Base-by-base conservation (phyloP, 2,113 vertebrate genomes). In the Tyrannus savana region DNA sequence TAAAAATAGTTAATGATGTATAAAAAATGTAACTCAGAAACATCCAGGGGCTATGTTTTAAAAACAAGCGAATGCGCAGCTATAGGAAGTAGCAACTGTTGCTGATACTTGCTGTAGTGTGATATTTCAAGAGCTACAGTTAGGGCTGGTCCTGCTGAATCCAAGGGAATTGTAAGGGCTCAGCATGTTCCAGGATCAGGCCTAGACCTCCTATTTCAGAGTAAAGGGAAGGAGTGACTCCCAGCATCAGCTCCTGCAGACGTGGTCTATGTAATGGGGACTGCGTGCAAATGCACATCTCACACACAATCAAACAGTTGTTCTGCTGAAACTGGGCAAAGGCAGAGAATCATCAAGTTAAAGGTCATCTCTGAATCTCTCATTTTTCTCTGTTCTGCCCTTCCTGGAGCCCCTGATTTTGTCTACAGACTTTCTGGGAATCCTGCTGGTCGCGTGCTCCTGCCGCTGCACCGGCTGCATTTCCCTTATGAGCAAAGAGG, bases 1-100 rank as follows among this genome's bases (percentile, higher is more conserved):
- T 78, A 94, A 78, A 95, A 96, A 75, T 62, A 93, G 67, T 67
- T 88, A 77, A 83, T n/a, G 64, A 56, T 50, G 31, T 10, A 56
- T 10, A 53, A 53, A 69, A 39, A 52, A 37, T 4, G 23, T 15
- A 71, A 41, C 69, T 78, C 5, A 1, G 68, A 86, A 86, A 90
- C 37, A 78, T 78, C 55, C 79, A 92, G 52, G 41, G 83, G 53
- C 21, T 68, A 11, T 67, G 31, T 81, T 93, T 88, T 33, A 86
- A 85, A 85, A 86, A 83, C 37, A 80, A 85, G 82, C 0, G 0
- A 85, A 59, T 21, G 42, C 28, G 23, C 41, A 73, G 39, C 59
- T 59, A 21, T 18, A 16, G 64, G 30, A 75, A 84, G 66, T 8
- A 74, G 22, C 72, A 86, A 5, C 17, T 31, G 94, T 64, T 85